A percentile compares a stretch with the other conserved stretches of the same genome.
These are phyloP conservation scores for Tadarida brasiliensis DNA, from an alignment of 2,797 vertebrate species.

Conservation along the genomic window DNA sequence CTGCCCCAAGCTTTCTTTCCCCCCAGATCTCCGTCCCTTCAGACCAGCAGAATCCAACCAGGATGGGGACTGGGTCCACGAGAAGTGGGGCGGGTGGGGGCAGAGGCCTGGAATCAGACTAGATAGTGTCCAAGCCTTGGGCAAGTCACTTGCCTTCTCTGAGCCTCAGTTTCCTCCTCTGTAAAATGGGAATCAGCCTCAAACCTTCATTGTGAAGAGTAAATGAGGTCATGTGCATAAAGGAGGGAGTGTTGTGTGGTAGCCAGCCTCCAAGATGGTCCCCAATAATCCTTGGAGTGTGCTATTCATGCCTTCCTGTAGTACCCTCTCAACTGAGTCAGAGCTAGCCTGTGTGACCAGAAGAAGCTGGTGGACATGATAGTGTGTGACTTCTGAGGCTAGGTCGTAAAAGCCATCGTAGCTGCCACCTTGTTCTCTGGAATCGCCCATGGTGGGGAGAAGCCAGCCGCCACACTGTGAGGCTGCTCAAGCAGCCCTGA, in stretches of 20 bases:
- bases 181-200: not conserved
- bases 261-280: not conserved
- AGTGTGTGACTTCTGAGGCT: not conserved
- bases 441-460: accelerated
- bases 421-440: not conserved
- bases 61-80: accelerated
- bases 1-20: not conserved
- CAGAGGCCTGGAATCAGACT: not conserved
- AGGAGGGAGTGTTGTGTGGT: accelerated
- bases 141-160: not conserved
- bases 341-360: not conserved
- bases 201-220: not conserved
- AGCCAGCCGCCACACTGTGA: not conserved
- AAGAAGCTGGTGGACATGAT: accelerated
- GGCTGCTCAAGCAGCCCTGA: not conserved
- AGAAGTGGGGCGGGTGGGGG: not conserved
- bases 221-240: accelerated
- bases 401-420: accelerated
- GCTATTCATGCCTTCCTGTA: accelerated
- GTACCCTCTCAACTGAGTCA: accelerated
- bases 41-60: not conserved
- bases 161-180: not conserved
- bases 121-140: not conserved
- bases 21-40: not conserved
- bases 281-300: accelerated